phyloP scores from a whole-genome alignment of 2,888 invertebrate genomes.

The Augochlorella aurata region DNA sequence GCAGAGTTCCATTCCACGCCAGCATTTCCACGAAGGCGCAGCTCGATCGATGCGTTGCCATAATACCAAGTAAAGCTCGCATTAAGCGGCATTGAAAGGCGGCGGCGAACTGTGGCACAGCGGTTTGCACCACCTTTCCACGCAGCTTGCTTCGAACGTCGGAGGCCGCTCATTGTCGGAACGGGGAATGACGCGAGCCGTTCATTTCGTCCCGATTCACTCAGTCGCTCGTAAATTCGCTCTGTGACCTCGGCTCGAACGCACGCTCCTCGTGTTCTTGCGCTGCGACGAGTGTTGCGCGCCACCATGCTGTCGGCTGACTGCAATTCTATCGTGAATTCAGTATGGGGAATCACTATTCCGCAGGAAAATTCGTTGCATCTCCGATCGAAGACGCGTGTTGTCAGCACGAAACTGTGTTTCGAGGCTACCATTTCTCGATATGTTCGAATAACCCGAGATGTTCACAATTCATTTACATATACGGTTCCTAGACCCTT shows the following conservation, averaged over 20 bases:
- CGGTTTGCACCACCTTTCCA: slow-evolving; percentile 21
- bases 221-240: slow-evolving; percentile 47
- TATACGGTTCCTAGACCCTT: too few relatives aligned
- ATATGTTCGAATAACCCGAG: too few relatives aligned
- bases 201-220: slow-evolving; percentile 54
- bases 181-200: slow-evolving; percentile 48
- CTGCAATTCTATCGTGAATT: neutral
- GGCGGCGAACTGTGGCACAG: neutral
- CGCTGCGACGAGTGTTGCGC: slow-evolving; percentile 1
- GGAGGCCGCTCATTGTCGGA: slow-evolving; percentile 38
- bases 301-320: neutral
- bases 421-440: too few relatives aligned
- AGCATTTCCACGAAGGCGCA: neutral
- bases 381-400: neutral
- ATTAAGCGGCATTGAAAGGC: slow-evolving; percentile 9
- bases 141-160: slow-evolving; percentile 26
- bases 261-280: slow-evolving; percentile 34
- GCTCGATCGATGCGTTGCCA: slow-evolving; percentile 8
- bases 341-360: neutral
- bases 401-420: too few relatives aligned
- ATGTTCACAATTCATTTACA: too few relatives aligned
- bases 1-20: neutral
- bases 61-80: neutral
- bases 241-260: slow-evolving; percentile 50
- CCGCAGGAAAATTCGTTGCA: neutral